Conservation (phyloP, 2,113 vertebrate species). For the Odocoileus hemionus region DNA sequence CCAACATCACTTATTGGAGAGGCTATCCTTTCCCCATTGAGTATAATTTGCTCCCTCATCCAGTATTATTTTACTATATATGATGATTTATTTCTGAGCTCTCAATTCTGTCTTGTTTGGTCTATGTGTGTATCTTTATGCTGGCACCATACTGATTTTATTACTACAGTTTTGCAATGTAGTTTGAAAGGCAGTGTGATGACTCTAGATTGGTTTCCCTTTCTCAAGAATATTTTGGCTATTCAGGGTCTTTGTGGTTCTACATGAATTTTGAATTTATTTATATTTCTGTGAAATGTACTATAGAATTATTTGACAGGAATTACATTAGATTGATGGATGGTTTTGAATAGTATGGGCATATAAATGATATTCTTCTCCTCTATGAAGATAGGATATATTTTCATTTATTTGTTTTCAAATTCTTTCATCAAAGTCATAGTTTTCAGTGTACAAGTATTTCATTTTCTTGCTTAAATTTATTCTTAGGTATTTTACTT, state of each 20-base stretch:
- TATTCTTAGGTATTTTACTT: not conserved
- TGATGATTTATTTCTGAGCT: not conserved
- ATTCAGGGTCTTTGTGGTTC: not conserved
- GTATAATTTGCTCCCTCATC: not conserved
- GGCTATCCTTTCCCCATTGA: not conserved
- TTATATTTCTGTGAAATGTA: not conserved
- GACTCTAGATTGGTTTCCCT: not conserved
- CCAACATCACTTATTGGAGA: not conserved
- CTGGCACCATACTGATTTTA: not conserved
- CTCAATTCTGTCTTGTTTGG: not conserved
- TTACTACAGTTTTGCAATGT: not conserved
- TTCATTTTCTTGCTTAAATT: not conserved
- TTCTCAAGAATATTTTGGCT: not conserved
- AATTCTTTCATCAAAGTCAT: not conserved
- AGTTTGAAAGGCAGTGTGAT: not conserved
- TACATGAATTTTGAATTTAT: not conserved
- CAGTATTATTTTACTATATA: not conserved
- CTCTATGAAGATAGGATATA: not conserved
- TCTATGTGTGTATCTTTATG: not conserved
- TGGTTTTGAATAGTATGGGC: not conserved
- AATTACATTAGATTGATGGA: not conserved
- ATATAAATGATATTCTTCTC: not conserved
- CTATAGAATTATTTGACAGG: not conserved
- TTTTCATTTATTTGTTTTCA: not conserved
- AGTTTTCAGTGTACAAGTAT: not conserved